These are phyloP conservation scores for Myotis planiceps DNA, from an alignment of 2,797 vertebrate genomes.

Conservation along the genomic window DNA sequence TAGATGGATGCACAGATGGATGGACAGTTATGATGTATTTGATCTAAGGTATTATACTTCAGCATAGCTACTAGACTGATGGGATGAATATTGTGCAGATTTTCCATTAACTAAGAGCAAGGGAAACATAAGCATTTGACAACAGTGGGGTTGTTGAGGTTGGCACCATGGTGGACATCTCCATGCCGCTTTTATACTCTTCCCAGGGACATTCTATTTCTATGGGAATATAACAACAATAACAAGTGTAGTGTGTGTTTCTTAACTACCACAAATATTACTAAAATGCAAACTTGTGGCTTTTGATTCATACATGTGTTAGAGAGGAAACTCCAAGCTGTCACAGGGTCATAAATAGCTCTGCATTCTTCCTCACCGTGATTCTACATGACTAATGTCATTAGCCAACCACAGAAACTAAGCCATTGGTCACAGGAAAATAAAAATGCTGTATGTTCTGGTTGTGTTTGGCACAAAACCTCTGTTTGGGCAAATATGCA, in stretches of 20 bases:
- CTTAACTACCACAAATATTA: constrained; percentile 53
- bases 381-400: constrained; percentile 44
- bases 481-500: not conserved
- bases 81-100: not conserved
- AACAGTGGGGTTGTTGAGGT: not conserved
- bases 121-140: not conserved
- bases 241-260: constrained; percentile 1
- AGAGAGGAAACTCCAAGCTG: constrained; percentile 45
- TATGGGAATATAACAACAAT: constrained; percentile 6
- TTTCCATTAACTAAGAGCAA: not conserved
- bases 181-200: not conserved
- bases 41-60: not conserved
- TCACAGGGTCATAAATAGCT: constrained; percentile 1
- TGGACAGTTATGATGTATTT: not conserved
- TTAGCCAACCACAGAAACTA: constrained; percentile 47
- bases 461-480: constrained; percentile 9
- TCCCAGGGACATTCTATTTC: not conserved
- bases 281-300: constrained; percentile 53
- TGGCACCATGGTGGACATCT: not conserved
- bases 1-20: not conserved
- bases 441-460: not conserved
- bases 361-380: constrained; percentile 19
- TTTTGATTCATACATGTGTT: constrained; percentile 54
- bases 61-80: not conserved
- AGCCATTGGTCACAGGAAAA: constrained; percentile 39